phyloP scores from a whole-genome alignment of 2,888 invertebrate genomes.

The Boloria selene region DNA sequence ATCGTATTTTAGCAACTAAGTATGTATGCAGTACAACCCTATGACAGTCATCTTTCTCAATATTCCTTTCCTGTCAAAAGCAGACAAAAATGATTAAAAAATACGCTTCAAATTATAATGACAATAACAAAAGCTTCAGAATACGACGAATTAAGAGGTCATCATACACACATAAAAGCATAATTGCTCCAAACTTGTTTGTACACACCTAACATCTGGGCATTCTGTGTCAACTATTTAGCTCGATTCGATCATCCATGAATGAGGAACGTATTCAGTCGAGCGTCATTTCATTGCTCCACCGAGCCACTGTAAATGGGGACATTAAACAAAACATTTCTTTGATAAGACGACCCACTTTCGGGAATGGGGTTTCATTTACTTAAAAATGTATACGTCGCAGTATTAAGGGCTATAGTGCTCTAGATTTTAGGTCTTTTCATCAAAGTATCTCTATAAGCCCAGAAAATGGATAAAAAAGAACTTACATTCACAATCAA shows the following conservation, averaged over 20 bases:
- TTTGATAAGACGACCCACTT: conserved; percentile 47
- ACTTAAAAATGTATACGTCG: conserved; percentile 29
- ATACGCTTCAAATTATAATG: too few species aligned
- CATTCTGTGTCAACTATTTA: conserved; percentile 17
- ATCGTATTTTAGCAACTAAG: too few species aligned
- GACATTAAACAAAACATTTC: conserved; percentile 35
- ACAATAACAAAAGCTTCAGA: too few species aligned
- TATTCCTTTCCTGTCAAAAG: too few species aligned
- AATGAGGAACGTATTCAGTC: conserved; percentile 32
- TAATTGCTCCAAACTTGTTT: too few species aligned
- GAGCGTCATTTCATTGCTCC: conserved; percentile 33
- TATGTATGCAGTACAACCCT: too few species aligned
- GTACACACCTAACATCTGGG: not conserved
- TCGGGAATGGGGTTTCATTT: conserved; percentile 48
- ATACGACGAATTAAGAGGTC: too few species aligned
- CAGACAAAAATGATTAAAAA: too few species aligned
- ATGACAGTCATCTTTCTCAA: too few species aligned
- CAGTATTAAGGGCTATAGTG: conserved; percentile 2
- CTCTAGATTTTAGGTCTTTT: conserved; percentile 10
- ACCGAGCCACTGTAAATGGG: conserved; percentile 27
- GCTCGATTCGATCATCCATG: conserved; percentile 36
- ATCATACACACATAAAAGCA: too few species aligned
- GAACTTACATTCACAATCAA: not conserved
- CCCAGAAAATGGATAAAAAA: not conserved
- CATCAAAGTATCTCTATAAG: not conserved